phyloP scores from a whole-genome alignment of 2,113 vertebrate species.

The Psephotus haematonotus region DNA sequence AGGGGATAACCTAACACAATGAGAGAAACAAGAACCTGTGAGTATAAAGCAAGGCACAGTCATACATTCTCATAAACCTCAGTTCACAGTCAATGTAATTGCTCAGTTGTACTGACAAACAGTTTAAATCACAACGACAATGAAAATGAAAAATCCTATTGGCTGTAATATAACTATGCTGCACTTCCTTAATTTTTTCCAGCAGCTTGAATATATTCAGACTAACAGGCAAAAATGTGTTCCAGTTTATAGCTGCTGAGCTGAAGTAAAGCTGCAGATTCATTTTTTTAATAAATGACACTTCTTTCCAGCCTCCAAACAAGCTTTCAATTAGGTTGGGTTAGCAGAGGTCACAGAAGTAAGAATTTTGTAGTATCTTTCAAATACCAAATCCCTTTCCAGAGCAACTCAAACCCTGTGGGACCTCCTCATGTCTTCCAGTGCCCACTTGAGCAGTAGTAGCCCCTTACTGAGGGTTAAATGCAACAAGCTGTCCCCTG shows the following conservation, averaged over 20 bases:
- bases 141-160: background rate
- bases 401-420: background rate
- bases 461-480: background rate
- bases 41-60: background rate
- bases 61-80: background rate
- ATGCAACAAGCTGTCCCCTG: background rate
- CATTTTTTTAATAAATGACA: rapidly evolving
- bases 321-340: background rate
- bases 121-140: background rate
- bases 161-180: background rate
- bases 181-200: background rate
- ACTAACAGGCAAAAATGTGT: background rate
- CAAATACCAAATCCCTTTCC: background rate
- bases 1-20: background rate
- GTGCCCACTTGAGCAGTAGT: background rate
- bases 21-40: background rate
- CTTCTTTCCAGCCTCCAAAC: background rate
- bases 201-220: background rate
- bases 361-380: background rate
- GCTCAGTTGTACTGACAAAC: background rate
- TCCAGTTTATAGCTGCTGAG: background rate
- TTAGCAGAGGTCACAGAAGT: background rate
- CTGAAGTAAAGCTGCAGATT: background rate
- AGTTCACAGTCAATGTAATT: background rate
- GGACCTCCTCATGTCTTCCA: background rate